A percentile compares a stretch with the other conserved stretches of the same genome.
Evolutionary conservation across 1,140 invertebrate genomes (phyloP).

Genomic region (Samia ricini): DNA sequence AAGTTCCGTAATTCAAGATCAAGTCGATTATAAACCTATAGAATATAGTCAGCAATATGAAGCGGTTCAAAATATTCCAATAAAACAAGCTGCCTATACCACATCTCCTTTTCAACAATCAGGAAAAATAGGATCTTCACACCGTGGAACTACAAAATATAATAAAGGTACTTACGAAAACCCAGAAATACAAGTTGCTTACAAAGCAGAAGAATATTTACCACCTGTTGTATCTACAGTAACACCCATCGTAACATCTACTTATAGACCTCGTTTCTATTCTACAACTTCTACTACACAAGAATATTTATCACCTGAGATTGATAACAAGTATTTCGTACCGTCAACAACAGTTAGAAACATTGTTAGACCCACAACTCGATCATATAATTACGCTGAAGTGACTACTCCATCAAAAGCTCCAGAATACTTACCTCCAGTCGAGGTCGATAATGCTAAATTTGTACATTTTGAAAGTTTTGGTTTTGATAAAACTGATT

Average conservation of each 20-base stretch:
- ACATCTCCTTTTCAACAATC: constrained; percentile 33
- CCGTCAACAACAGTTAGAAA: constrained; percentile 27
- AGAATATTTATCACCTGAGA: constrained; percentile 38
- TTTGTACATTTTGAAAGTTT: constrained; percentile 47
- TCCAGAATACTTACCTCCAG: constrained; percentile 62
- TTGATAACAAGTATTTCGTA: constrained; percentile 18
- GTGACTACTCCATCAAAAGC: constrained; percentile 44
- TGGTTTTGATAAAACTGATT: constrained; percentile 33
- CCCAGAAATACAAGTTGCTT: constrained; percentile 56
- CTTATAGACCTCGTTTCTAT: constrained; percentile 47
- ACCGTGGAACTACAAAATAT: constrained; percentile 39
- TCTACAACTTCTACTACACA: constrained; percentile 38
- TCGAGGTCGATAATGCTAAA: constrained; percentile 23
- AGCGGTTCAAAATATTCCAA: constrained; percentile 23
- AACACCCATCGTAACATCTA: constrained; percentile 43
- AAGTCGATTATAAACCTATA: constrained; percentile 38
- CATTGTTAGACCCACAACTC: constrained; percentile 26
- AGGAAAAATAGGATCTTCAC: constrained; percentile 43
- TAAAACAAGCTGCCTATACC: constrained; percentile 31
- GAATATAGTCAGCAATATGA: constrained; percentile 48
- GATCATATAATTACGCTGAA: constrained; percentile 26
- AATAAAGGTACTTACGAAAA: constrained; percentile 47
- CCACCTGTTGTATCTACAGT: constrained; percentile 53
- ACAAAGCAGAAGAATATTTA: constrained; percentile 63
- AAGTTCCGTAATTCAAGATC: constrained; percentile 32